Base-by-base conservation (phyloP, 2,888 invertebrate species). In the Cheilosia urbana region DNA sequence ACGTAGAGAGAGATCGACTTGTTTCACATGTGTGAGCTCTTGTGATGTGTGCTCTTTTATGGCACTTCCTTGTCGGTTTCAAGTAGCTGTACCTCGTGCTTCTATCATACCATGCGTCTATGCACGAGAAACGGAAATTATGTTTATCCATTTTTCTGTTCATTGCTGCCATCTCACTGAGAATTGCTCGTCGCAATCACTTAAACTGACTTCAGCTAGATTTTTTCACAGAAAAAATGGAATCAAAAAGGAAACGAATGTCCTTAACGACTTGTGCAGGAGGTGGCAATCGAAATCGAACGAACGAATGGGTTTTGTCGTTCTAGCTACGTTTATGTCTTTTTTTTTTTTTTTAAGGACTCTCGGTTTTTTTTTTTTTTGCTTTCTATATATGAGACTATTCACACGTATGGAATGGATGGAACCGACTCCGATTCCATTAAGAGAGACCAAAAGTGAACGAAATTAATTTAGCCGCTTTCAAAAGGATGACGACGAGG, bases 381-480 rank as follows among this genome's bases (percentile, higher is more conserved):
- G 66, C 27, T 30, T 34, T 65, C 19, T 30, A 34, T 65, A 57
- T 58, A 57, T 49, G n/a, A 24, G n/a, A 42, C 58, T 60, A 42
- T 66, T 49, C 58, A 60, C 51, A 40, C 19, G 13, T 15, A 45
- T 24, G 24, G 1, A 24, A 13, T 19, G n/a, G 34, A 19, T 34
- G 37, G n/a, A n/a, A n/a, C n/a, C n/a, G n/a, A n/a, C n/a, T n/a
- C n/a, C 27, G 68, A 37, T 24, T 49, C 72, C 58, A 72, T 73
- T 72, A 57, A 40, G 58, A 40, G 24, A 34, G 42, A 55, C 47
- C n/a, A 24, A 21, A 21, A 37, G 53, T 72, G 60, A 60, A 60
- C 37, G 68, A 78, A 83, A 83, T 83, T 78, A 78, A 73, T 83
- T 77, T 60, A 69, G 73, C 62, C 42, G 7, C 55, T 72, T 68